Conservation (phyloP, 2,113 vertebrate genomes). For the Entosphenus tridentatus region DNA sequence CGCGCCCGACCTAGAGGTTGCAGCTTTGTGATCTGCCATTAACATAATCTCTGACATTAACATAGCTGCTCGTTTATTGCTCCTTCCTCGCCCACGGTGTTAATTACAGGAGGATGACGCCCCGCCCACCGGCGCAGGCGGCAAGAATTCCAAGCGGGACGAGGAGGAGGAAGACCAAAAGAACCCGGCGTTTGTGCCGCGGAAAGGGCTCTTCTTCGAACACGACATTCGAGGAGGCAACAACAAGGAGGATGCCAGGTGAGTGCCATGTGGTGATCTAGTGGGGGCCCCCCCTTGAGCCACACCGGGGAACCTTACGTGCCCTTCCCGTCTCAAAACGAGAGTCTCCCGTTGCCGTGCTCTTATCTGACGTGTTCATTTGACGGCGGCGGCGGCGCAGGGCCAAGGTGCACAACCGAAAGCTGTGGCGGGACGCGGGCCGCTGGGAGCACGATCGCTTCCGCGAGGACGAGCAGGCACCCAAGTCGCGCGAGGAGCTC, state of each 20-base stretch:
- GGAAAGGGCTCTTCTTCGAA: slow-evolving; percentile 91
- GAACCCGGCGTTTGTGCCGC: slow-evolving; percentile 82
- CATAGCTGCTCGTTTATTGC: no score
- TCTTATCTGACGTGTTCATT: no score
- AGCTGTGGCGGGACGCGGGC: slow-evolving; percentile 89
- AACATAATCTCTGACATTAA: no score
- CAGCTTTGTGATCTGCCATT: no score
- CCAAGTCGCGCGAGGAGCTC: slow-evolving; percentile 76
- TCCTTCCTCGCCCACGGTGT: no score
- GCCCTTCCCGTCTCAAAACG: no score
- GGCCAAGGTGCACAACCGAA: slow-evolving; percentile 69
- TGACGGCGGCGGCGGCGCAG: slow-evolving; percentile 18
- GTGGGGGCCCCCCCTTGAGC: no score
- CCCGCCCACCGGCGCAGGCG: slow-evolving; percentile 14
- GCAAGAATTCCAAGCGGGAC: slow-evolving; percentile 50
- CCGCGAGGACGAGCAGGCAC: slow-evolving; percentile 84
- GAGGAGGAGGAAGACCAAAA: slow-evolving; percentile 87
- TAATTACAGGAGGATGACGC: no score
- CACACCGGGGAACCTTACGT: no score
- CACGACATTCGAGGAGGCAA: slow-evolving; percentile 76
- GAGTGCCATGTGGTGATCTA: slow-evolving; percentile 2
- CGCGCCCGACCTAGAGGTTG: no score
- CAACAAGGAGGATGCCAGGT: slow-evolving; percentile 73
- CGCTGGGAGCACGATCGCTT: slow-evolving; percentile 91
- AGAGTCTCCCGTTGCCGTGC: no score